These are phyloP conservation scores for Chondrosia reniformis DNA, from an alignment of 37 sponge, comb jelly and placozoan species.

Conservation along the genomic window DNA sequence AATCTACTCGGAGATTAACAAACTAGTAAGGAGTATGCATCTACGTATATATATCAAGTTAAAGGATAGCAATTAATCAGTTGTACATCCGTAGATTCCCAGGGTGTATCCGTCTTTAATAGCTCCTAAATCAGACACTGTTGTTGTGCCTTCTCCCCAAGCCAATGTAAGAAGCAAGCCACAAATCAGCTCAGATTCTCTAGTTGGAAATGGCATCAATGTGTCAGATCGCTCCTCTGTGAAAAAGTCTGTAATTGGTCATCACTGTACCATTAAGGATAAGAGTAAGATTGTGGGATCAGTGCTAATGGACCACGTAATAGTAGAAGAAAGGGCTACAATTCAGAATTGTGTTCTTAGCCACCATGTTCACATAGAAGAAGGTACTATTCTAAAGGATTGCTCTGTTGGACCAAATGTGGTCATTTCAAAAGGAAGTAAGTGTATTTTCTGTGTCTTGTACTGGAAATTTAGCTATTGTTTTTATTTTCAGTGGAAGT, in stretches of 20 bases:
- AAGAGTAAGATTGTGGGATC: constrained; percentile 66
- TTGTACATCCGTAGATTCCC: constrained; percentile 1
- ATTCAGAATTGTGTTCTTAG: constrained; percentile 69
- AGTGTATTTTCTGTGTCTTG: neutral
- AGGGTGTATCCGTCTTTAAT: neutral
- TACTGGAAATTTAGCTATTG: neutral
- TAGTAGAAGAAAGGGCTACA: constrained; percentile 70
- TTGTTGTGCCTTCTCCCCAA: neutral
- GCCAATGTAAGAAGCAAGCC: neutral
- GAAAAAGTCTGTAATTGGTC: constrained; percentile 67
- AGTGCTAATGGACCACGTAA: constrained; percentile 86
- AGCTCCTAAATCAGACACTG: neutral
- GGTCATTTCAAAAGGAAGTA: neutral
- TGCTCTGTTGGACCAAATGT: constrained; percentile 47
- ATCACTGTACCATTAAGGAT: constrained; percentile 63
- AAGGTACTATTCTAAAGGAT: constrained; percentile 59
- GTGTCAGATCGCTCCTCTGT: constrained; percentile 62
- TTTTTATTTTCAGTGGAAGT: neutral
- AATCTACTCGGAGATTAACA: constrained; percentile 57
- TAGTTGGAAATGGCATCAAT: constrained; percentile 46
- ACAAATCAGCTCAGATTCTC: constrained; percentile 55
- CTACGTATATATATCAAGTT: too few relatives aligned
- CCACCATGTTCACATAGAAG: constrained; percentile 60
- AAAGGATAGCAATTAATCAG: too few relatives aligned
- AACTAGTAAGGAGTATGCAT: constrained; percentile 44